A percentile compares a stretch with the other conserved stretches of the same genome.
Evolutionary conservation across 2,113 vertebrate genomes (phyloP).

Genomic region (Edolisoma coerulescens): DNA sequence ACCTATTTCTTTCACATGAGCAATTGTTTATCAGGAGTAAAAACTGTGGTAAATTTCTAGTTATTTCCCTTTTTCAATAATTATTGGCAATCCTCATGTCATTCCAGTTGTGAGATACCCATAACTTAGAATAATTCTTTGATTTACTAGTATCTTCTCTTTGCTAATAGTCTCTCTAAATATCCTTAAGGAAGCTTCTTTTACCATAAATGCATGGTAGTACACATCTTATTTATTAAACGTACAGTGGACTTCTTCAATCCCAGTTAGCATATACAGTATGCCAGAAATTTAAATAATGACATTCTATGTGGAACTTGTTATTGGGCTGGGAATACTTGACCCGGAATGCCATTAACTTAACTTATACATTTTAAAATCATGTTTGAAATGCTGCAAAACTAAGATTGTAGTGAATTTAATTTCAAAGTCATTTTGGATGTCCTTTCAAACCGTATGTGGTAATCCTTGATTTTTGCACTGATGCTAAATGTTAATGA

Average conservation of each 20-base stretch:
- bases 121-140: neutral
- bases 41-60: neutral
- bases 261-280: neutral
- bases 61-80: neutral
- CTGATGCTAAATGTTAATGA: conserved; percentile 81
- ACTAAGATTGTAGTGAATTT: conserved; percentile 75
- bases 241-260: neutral
- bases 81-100: neutral
- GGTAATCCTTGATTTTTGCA: conserved; percentile 75
- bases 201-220: neutral
- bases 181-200: neutral
- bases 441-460: conserved; percentile 74
- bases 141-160: neutral
- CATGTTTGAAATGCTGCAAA: conserved; percentile 69
- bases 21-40: neutral
- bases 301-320: conserved; percentile 41
- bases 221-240: conserved; percentile 58
- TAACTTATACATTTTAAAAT: conserved; percentile 76
- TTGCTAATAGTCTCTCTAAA: neutral
- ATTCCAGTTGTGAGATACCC: neutral
- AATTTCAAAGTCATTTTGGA: conserved; percentile 74
- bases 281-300: conserved; percentile 69
- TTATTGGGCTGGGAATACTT: conserved; percentile 64
- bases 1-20: neutral
- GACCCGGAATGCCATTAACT: conserved; percentile 72